phyloP scores from a whole-genome alignment of 1,140 invertebrate species.

The Leptinotarsa undecemlineata region DNA sequence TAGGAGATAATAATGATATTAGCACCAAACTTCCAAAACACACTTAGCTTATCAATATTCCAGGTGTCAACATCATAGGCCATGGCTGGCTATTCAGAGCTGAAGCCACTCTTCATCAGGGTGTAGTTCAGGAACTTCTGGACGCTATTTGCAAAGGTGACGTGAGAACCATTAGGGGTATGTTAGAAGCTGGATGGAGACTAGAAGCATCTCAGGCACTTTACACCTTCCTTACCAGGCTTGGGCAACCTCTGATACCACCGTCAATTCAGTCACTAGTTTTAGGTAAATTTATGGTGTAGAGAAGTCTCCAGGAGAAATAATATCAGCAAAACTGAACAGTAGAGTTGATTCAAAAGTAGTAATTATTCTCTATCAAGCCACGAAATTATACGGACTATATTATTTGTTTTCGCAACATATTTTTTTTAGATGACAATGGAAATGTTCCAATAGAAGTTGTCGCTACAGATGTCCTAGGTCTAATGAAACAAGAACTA shows the following conservation, averaged over 20 bases:
- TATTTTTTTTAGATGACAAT: slow-evolving; percentile 42
- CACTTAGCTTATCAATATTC: not conserved
- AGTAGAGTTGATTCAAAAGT: too few relatives aligned
- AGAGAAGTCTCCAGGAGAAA: too few relatives aligned
- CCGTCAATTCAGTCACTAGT: slow-evolving; percentile 55
- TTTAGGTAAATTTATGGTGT: slow-evolving; percentile 48
- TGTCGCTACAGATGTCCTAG: slow-evolving; percentile 57
- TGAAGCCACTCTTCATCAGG: slow-evolving; percentile 33
- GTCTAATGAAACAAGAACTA: slow-evolving; percentile 56
- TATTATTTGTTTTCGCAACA: too few relatives aligned
- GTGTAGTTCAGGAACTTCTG: slow-evolving; percentile 38
- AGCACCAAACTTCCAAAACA: too few relatives aligned
- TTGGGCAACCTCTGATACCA: slow-evolving; percentile 57
- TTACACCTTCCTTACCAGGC: slow-evolving; percentile 52
- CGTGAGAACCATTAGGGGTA: slow-evolving; percentile 29
- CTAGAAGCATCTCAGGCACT: slow-evolving; percentile 54
- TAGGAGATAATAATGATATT: too few relatives aligned
- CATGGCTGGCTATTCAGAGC: slow-evolving; percentile 38
- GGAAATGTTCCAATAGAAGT: slow-evolving; percentile 52
- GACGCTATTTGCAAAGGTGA: slow-evolving; percentile 33
- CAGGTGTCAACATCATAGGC: slow-evolving; percentile 34
- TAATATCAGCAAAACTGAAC: too few relatives aligned
- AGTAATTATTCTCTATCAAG: too few relatives aligned
- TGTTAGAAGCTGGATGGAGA: slow-evolving; percentile 45
- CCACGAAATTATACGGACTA: too few relatives aligned